Conservation (phyloP, 2,113 vertebrate species). For the Halcyon malimbica region DNA sequence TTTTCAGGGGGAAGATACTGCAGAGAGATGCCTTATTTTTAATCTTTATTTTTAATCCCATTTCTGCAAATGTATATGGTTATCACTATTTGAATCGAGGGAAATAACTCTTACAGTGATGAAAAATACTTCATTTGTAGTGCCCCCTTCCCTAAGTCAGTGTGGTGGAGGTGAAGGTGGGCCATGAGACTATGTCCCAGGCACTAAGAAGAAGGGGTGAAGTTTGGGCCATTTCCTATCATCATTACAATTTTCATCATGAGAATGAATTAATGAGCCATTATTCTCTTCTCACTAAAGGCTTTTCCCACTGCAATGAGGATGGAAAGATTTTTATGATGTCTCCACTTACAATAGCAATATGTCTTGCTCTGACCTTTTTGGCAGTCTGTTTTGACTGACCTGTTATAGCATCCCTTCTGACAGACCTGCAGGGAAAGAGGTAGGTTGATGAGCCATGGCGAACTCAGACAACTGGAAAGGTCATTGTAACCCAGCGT, state of each 20-base stretch:
- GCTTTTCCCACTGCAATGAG: neutral
- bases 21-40: neutral
- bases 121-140: neutral
- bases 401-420: neutral
- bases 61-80: neutral
- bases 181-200: neutral
- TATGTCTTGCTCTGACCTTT: conserved; percentile 16
- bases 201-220: neutral
- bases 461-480: neutral
- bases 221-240: neutral
- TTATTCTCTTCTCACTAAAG: conserved; percentile 22
- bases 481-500: neutral
- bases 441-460: neutral
- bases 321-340: conserved; percentile 16
- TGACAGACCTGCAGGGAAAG: neutral
- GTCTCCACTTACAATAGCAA: neutral
- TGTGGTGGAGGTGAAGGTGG: neutral
- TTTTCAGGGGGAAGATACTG: neutral
- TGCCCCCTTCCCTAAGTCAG: neutral
- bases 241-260: conserved; percentile 31
- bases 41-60: conserved; percentile 17
- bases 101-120: neutral
- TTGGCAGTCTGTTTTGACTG: conserved; percentile 26
- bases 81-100: neutral
- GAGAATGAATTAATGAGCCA: conserved; percentile 2